Evolutionary conservation across 2,113 vertebrate genomes (phyloP).

Genomic region (Microtus ochrogaster): DNA sequence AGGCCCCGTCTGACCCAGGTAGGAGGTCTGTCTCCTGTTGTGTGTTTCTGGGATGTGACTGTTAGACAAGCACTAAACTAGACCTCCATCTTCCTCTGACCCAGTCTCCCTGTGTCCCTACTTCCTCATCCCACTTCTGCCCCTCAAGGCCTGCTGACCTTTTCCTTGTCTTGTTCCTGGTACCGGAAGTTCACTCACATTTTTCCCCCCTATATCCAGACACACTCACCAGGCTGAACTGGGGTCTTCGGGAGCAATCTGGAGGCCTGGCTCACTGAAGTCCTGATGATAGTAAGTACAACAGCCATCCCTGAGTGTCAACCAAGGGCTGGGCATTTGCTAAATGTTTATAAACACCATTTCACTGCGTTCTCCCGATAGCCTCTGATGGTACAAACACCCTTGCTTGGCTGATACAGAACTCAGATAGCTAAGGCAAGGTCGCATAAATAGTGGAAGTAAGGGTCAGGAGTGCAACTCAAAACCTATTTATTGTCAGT

Average conservation of each 20-base stretch:
- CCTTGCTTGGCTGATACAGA: conserved; percentile 8
- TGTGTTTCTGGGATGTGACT: background rate
- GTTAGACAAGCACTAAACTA: background rate
- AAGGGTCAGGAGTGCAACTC: conserved; percentile 15
- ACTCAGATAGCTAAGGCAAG: background rate
- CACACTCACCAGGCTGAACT: conserved; percentile 73
- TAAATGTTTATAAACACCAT: conserved; percentile 13
- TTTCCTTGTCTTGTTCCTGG: background rate
- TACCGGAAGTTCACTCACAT: background rate
- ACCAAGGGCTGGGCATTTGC: background rate
- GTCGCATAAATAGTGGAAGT: background rate
- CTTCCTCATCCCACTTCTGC: background rate
- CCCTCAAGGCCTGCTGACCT: background rate
- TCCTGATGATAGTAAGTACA: conserved; percentile 68
- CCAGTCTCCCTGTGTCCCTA: background rate
- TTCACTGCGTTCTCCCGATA: background rate
- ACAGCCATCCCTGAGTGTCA: conserved; percentile 29
- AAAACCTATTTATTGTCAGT: background rate
- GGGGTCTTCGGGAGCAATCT: conserved; percentile 54
- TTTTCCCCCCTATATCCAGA: background rate
- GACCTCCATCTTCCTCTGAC: background rate
- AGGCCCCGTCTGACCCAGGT: background rate
- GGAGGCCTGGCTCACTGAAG: conserved; percentile 50
- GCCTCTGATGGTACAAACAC: conserved; percentile 3
- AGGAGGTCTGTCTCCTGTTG: background rate